phyloP scores from a whole-genome alignment of 1,140 invertebrate genomes.

The Lepidurus apus region DNA sequence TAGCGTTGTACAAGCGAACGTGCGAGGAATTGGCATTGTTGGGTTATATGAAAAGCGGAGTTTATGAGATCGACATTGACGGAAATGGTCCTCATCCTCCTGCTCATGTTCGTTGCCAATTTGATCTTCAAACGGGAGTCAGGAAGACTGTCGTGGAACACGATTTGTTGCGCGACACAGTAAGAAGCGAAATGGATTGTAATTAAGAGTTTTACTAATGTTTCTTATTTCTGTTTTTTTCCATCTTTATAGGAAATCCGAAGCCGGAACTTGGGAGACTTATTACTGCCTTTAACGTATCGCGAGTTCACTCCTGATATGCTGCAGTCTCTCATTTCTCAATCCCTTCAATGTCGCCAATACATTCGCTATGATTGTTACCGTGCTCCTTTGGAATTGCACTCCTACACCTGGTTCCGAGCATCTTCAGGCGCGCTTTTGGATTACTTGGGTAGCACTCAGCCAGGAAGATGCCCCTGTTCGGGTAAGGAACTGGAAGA shows the following conservation, averaged over 20 bases:
- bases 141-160: slow-evolving; percentile 88
- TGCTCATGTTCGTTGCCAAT: slow-evolving; percentile 83
- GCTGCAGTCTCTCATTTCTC: slow-evolving; percentile 80
- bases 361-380: slow-evolving; percentile 87
- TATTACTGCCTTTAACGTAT: slow-evolving; percentile 77
- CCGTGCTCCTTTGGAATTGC: slow-evolving; percentile 76
- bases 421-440: slow-evolving; percentile 67
- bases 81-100: slow-evolving; percentile 85
- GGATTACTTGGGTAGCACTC: slow-evolving; percentile 76
- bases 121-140: slow-evolving; percentile 67
- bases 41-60: slow-evolving; percentile 75
- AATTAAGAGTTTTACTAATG: background rate
- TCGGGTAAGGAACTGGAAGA: slow-evolving; percentile 51
- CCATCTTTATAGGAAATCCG: slow-evolving; percentile 33
- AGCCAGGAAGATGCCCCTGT: slow-evolving; percentile 57
- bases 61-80: slow-evolving; percentile 85
- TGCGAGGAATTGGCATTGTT: slow-evolving; percentile 85
- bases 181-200: slow-evolving; percentile 36
- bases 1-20: slow-evolving; percentile 76
- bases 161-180: slow-evolving; percentile 80
- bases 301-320: slow-evolving; percentile 82
- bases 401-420: slow-evolving; percentile 84
- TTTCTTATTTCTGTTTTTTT: slow-evolving; percentile 19
- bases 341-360: slow-evolving; percentile 82
- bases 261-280: slow-evolving; percentile 56